A percentile compares a stretch with the other conserved stretches of the same genome.
These are phyloP conservation scores for Scaptodrosophila latifasciaeformis DNA, from an alignment of 2,888 invertebrate genomes.

Conservation along the genomic window DNA sequence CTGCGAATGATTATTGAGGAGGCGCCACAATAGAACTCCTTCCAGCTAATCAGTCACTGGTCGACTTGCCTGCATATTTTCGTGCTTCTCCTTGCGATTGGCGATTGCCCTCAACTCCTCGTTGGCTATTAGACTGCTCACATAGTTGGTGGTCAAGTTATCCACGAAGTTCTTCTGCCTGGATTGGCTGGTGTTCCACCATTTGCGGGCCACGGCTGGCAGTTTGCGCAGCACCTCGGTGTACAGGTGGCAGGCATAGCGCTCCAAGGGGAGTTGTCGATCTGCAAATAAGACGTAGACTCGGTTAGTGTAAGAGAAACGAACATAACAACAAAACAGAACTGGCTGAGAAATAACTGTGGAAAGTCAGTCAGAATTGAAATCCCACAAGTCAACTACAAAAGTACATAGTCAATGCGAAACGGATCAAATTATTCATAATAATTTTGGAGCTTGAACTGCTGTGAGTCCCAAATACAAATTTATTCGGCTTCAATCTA, in stretches of 20 bases:
- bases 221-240: slow-evolving; percentile 79
- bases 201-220: slow-evolving; percentile 84
- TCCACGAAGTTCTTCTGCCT: slow-evolving; percentile 81
- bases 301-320: too few relatives aligned
- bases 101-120: slow-evolving; percentile 80
- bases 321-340: slow-evolving; percentile 14
- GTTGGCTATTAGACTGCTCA: slow-evolving; percentile 81
- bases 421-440: too few relatives aligned
- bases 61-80: slow-evolving; percentile 79
- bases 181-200: slow-evolving; percentile 84
- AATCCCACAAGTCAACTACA: too few relatives aligned
- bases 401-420: too few relatives aligned
- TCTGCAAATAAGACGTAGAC: slow-evolving; percentile 36
- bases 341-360: slow-evolving; percentile 1
- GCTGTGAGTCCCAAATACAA: too few relatives aligned
- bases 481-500: too few relatives aligned
- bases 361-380: neutral
- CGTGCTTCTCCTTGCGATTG: slow-evolving; percentile 77
- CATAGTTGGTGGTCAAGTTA: slow-evolving; percentile 80
- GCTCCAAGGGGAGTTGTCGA: slow-evolving; percentile 61
- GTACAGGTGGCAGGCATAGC: slow-evolving; percentile 81
- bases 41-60: neutral
- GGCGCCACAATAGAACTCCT: neutral
- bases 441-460: too few relatives aligned
- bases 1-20: slow-evolving; percentile 28